Evolutionary conservation across 2,113 vertebrate species (phyloP).

Genomic region (Pavo muticus): DNA sequence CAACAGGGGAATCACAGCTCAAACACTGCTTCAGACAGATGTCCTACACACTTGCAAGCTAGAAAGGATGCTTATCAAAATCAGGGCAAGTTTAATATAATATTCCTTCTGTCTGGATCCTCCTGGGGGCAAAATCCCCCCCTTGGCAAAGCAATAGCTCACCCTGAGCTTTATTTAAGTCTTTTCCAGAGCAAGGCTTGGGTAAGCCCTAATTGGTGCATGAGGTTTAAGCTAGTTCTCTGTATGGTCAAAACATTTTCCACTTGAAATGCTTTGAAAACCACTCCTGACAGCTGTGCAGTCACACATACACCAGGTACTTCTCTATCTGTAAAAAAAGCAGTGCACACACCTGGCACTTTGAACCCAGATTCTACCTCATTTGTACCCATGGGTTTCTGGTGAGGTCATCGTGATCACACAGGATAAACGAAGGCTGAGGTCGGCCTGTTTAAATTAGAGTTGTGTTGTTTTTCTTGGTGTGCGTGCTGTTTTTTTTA

Average conservation of each 20-base stretch:
- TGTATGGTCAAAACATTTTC: neutral
- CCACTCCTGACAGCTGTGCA: neutral
- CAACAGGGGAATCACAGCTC: neutral
- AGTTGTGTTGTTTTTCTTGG: neutral
- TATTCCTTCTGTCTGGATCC: neutral
- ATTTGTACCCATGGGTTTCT: conserved; percentile 38
- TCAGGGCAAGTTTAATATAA: neutral
- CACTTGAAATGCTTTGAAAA: conserved; percentile 11
- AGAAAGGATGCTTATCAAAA: neutral
- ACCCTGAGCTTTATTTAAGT: neutral
- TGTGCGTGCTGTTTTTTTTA: neutral
- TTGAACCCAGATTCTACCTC: conserved; percentile 3
- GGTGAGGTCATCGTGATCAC: conserved; percentile 53
- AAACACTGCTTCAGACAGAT: neutral
- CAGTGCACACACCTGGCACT: neutral
- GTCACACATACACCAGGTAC: neutral
- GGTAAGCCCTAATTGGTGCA: neutral
- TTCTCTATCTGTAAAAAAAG: neutral
- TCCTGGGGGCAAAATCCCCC: neutral
- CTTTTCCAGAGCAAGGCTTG: neutral
- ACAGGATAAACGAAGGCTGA: conserved; percentile 26
- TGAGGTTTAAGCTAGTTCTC: neutral
- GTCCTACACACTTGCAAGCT: neutral
- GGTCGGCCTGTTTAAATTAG: conserved; percentile 39
- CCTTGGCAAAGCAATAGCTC: neutral